Base-by-base conservation (phyloP, 2,888 invertebrate species). In the Pocota personata region DNA sequence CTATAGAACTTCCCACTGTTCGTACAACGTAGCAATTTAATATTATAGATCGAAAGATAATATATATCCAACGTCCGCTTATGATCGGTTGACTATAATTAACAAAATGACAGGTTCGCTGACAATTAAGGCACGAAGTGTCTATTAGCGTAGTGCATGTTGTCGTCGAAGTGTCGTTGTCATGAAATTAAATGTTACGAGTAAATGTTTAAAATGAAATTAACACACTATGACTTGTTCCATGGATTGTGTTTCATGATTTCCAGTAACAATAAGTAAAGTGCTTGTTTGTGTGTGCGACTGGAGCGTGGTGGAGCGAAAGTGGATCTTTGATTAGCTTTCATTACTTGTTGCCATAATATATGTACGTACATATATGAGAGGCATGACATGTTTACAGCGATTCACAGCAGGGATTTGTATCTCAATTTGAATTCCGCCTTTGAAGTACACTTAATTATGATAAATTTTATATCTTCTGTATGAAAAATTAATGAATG, bases 121-220 rank as follows among this genome's bases (percentile, higher is more conserved):
- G 86, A 86, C 86, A 86, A 82, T 82, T 86, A 86, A 86, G 80
- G 82, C 86, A 86, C 86, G 86, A 86, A 82, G 86, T 86, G 86
- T 86, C 86, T 82, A 86, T 86, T 86, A 82, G 66, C 50, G 21
- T 57, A 40, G 66, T 50, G 66, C 50, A 71, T 71, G 72, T 82
- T 86, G 82, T 86, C 76, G 82, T 80, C 76, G 64, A 76, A 66
- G 76, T 82, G 86, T 76, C 82, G 67, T 86, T 82, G 66, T 69
- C 84, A 60, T 84, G 66, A 75, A 69, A 75, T 80, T 75, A 80
- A 80, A 73, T 84, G 67, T 79, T 79, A 71, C 62, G 71, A 50
- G 55, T 27, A 64, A 79, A 84, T 84, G 69, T 71, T 84, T 80
- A 75, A 76, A 84, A 71, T 58, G 30, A 75, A 79, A 84, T 83